Conservation (phyloP, 37 sponge, comb jelly and placozoan species). For the Crambe crambe region DNA sequence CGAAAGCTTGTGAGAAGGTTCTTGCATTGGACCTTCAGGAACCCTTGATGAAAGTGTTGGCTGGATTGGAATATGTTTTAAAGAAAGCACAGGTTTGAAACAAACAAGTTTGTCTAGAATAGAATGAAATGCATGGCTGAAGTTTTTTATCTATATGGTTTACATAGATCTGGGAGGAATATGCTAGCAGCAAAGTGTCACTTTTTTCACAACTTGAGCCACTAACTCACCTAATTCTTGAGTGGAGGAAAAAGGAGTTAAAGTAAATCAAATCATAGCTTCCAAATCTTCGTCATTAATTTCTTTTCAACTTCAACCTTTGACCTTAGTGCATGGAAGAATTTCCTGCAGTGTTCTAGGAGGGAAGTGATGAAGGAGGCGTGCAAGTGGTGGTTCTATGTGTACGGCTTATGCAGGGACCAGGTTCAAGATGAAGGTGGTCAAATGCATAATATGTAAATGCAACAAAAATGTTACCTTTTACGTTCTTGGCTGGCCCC, state of each 20-base stretch:
- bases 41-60: conserved; percentile 86
- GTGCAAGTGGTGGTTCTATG: conserved; percentile 78
- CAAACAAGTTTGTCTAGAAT: not conserved
- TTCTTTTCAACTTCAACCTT: not conserved
- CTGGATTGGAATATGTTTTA: conserved; percentile 82
- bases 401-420: conserved; percentile 39
- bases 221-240: conserved; percentile 66
- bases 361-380: not conserved
- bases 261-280: no score
- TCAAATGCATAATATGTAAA: not conserved
- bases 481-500: not conserved
- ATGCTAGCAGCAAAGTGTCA: conserved; percentile 71
- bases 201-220: conserved; percentile 46
- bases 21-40: conserved; percentile 48
- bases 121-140: not conserved
- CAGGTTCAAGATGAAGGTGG: not conserved
- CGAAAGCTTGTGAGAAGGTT: conserved; percentile 40
- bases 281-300: not conserved
- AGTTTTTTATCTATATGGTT: not conserved
- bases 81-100: conserved; percentile 88
- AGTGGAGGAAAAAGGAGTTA: conserved; percentile 87
- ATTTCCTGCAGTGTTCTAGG: conserved; percentile 27
- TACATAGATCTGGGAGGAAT: conserved; percentile 87
- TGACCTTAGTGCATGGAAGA: conserved; percentile 57
- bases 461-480: no score